These are phyloP conservation scores for Diorhabda sublineata DNA, from an alignment of 1,140 invertebrate genomes.

Conservation along the genomic window DNA sequence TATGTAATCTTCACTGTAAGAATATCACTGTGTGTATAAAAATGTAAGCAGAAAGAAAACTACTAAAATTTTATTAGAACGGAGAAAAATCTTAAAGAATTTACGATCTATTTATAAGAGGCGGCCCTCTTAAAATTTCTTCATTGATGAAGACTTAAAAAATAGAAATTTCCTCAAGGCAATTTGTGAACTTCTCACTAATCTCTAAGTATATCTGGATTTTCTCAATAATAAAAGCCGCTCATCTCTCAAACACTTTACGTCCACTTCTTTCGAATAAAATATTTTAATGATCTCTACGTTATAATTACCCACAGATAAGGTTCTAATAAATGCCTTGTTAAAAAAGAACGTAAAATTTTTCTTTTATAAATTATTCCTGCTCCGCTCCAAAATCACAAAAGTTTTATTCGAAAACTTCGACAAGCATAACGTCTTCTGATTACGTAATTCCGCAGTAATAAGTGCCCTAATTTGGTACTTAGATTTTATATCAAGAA, in stretches of 20 bases:
- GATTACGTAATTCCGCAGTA: neutral
- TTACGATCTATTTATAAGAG: too few relatives aligned
- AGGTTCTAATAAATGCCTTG: slow-evolving; percentile 7
- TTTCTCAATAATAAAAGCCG: slow-evolving; percentile 21
- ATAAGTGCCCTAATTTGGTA: neutral
- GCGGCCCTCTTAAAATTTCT: too few relatives aligned
- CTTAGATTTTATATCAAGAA: neutral
- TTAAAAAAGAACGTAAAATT: slow-evolving; percentile 9
- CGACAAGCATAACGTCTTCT: slow-evolving; percentile 2
- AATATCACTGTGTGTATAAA: too few relatives aligned
- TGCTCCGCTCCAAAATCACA: slow-evolving; percentile 5
- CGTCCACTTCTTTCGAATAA: slow-evolving; percentile 15
- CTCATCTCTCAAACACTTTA: slow-evolving; percentile 18
- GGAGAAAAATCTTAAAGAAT: too few relatives aligned
- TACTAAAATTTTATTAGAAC: too few relatives aligned
- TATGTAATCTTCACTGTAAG: too few relatives aligned
- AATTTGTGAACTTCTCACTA: slow-evolving; percentile 21
- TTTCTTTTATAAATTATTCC: slow-evolving; percentile 12
- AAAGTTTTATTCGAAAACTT: slow-evolving; percentile 14
- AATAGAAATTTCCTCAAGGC: slow-evolving; percentile 15
- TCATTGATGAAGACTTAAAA: too few relatives aligned
- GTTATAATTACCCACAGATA: neutral
- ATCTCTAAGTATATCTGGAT: slow-evolving; percentile 20
- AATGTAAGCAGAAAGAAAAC: too few relatives aligned
- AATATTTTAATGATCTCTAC: slow-evolving; percentile 22